Evolutionary conservation across 2,113 vertebrate genomes (phyloP).

Genomic region (Halichoerus grypus): DNA sequence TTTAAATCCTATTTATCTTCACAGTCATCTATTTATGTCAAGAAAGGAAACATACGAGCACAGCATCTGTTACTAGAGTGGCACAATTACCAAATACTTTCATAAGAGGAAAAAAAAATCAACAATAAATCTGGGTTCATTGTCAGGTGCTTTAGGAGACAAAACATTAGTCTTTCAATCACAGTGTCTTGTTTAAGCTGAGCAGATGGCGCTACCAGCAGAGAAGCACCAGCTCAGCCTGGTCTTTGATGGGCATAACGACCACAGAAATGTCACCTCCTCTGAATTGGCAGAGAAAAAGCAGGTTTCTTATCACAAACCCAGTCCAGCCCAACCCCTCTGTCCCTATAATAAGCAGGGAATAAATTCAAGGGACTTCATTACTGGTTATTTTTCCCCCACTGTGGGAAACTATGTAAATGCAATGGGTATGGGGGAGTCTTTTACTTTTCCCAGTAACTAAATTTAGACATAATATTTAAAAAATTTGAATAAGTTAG

Average conservation of each 20-base stretch:
- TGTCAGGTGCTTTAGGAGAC: conserved; percentile 74
- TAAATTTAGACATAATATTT: background rate
- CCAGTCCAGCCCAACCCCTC: background rate
- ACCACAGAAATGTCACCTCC: conserved; percentile 38
- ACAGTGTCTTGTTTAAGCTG: background rate
- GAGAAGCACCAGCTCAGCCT: background rate
- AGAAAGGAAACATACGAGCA: conserved; percentile 84
- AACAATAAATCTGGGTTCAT: conserved; percentile 77
- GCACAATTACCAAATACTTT: conserved; percentile 83
- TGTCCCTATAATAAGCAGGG: background rate
- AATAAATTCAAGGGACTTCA: background rate
- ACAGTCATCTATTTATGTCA: conserved; percentile 84
- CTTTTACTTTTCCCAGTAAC: background rate
- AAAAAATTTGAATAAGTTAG: background rate
- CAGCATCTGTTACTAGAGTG: conserved; percentile 87
- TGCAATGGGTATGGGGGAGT: background rate
- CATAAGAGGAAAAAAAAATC: conserved; percentile 75
- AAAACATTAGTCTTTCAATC: conserved; percentile 67
- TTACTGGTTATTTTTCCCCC: background rate
- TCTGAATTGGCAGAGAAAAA: background rate
- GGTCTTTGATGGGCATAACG: background rate
- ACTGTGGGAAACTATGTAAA: background rate
- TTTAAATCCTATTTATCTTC: conserved; percentile 81
- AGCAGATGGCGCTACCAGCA: conserved; percentile 47
- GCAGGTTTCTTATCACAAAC: background rate